Evolutionary conservation across 2,113 vertebrate genomes (phyloP).

Genomic region (Catharus minimus): DNA sequence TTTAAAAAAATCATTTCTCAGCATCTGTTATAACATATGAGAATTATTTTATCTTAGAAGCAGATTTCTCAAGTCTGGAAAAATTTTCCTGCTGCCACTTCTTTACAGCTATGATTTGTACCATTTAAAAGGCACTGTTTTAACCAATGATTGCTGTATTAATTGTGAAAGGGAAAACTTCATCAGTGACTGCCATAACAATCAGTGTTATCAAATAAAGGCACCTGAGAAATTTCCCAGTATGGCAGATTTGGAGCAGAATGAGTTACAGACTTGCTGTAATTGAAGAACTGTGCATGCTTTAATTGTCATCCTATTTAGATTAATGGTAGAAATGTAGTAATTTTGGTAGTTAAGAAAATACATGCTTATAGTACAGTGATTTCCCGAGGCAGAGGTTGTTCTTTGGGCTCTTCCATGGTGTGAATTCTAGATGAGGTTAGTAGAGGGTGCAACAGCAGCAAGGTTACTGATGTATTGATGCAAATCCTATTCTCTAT

Average conservation of each 20-base stretch:
- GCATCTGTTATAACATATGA: slow-evolving; percentile 7
- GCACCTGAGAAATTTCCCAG: not conserved
- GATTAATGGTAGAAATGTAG: not conserved
- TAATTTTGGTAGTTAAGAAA: not conserved
- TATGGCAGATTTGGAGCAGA: not conserved
- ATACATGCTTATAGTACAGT: not conserved
- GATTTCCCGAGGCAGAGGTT: not conserved
- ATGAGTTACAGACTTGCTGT: not conserved
- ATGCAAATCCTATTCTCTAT: not conserved
- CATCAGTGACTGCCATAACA: not conserved
- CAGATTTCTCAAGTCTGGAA: not conserved
- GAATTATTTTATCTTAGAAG: slow-evolving; percentile 35
- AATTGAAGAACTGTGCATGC: not conserved
- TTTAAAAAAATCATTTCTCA: slow-evolving; percentile 16
- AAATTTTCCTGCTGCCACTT: not conserved
- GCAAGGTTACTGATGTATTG: not conserved
- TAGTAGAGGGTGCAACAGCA: not conserved
- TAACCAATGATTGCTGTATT: not conserved
- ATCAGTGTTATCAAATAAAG: not conserved
- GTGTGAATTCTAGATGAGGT: not conserved
- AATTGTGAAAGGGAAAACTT: not conserved
- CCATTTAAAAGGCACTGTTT: not conserved
- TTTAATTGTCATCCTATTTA: not conserved
- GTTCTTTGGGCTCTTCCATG: not conserved
- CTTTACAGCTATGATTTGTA: not conserved